Percentiles rank a stretch among this genome's conserved stretches.
Conservation (phyloP, 2,797 vertebrate species). For the Anabas testudineus region DNA sequence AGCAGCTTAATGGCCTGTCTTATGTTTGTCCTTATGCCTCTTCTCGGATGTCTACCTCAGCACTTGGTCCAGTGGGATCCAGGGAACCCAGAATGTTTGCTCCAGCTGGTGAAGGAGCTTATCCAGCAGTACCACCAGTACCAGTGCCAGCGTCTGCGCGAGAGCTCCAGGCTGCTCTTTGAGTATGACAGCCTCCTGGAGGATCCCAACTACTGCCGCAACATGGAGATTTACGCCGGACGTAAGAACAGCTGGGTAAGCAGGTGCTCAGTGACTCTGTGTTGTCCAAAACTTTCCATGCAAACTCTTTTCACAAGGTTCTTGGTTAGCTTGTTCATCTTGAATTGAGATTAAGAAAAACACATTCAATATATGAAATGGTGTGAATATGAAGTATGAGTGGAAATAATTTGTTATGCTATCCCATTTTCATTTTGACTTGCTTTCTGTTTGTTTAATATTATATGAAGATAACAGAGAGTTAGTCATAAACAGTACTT, state of each 20-base stretch:
- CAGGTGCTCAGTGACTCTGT: neutral
- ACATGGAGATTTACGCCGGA: conserved; percentile 97
- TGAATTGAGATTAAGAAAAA: too few relatives aligned
- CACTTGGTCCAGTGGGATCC: conserved; percentile 95
- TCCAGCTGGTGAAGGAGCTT: conserved; percentile 97
- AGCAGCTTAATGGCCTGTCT: neutral
- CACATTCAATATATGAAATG: too few relatives aligned
- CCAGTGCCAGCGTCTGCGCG: conserved; percentile 93
- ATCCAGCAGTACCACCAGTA: conserved; percentile 97
- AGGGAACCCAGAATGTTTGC: conserved; percentile 91
- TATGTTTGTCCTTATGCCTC: conserved; percentile 11
- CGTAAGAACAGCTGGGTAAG: conserved; percentile 98
- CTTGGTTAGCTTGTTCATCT: too few relatives aligned
- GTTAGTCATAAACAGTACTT: too few relatives aligned
- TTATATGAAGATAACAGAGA: too few relatives aligned
- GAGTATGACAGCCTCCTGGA: conserved; percentile 97
- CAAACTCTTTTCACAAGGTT: too few relatives aligned
- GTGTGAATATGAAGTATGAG: too few relatives aligned
- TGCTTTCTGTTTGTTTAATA: too few relatives aligned
- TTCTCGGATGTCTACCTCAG: conserved; percentile 74
- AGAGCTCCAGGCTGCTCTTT: conserved; percentile 97
- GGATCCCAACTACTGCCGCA: conserved; percentile 92
- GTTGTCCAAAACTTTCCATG: neutral
- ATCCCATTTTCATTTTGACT: too few relatives aligned
- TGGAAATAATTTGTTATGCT: too few relatives aligned